Evolutionary conservation across 2,888 invertebrate genomes (phyloP), one percentile per base, ranked within the genome.

Genomic region (Eulithis testata): DNA sequence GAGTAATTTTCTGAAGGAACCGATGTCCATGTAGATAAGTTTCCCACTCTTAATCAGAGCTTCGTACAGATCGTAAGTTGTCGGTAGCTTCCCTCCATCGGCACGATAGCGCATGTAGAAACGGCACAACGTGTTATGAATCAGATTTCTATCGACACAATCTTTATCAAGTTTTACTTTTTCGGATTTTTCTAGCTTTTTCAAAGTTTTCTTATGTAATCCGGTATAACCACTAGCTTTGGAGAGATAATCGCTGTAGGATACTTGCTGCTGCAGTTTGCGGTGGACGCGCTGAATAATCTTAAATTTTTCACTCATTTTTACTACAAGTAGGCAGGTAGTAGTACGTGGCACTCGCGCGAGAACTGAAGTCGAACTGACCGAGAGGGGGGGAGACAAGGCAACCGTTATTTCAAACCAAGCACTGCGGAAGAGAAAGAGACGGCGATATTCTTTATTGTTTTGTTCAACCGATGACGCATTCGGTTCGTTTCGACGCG

Each of bases 11-110:
- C 81, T 73, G 14, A 86, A 85, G 0, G 37, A 61, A 0, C 64
- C 68, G 8, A 84, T 79, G 21, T 84, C 81, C 36, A 82, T 74
- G 11, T 80, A 72, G 1, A 40, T 5, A 0, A 82, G 80, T 43
- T 81, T 68, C 27, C 71, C 62, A 7, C 9, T 49, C 36, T 60
- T 47, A 21, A 67, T 14, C 3, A 85, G 47, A 0, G 67, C 60
- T 2, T 68, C 9, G 36, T 73, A 83, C 2, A 86, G 43, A 6
- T 79, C 60, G 14, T 63, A 67, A 0, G 80, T 76, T 0, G 79
- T 72, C 0, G 85, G 85, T 14, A 84, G 63, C 4, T 53, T 63
- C 0, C 67, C 61, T 3, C 65, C 47, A 12, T 59, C 55, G 1
- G 0, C 4, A 3, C 55, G 44, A 12, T 51, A 9, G 0, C 58